These are phyloP conservation scores for Heterohyrax brucei DNA, from an alignment of 2,797 vertebrate species.

Conservation along the genomic window DNA sequence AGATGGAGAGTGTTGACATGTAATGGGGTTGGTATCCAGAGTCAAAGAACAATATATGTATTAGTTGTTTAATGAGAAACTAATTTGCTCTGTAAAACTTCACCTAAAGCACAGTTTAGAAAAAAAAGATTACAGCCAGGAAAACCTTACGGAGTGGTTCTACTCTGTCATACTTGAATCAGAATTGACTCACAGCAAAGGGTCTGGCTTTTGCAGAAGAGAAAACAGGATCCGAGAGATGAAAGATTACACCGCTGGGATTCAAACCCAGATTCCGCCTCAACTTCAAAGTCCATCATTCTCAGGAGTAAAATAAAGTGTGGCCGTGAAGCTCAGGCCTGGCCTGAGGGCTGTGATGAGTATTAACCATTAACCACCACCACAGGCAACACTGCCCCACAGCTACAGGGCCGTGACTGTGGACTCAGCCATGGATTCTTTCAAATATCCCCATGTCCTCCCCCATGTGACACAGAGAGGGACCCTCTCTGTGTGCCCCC, in stretches of 20 bases:
- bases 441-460: background rate
- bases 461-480: background rate
- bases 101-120: too few relatives aligned
- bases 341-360: background rate
- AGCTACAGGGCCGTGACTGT: background rate
- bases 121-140: too few relatives aligned
- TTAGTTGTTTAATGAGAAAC: too few relatives aligned
- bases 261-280: background rate
- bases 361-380: constrained; percentile 34
- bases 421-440: background rate
- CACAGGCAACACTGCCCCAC: background rate
- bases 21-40: too few relatives aligned
- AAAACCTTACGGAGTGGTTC: too few relatives aligned
- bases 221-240: background rate
- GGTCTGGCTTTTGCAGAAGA: background rate
- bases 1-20: too few relatives aligned
- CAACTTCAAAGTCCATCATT: background rate
- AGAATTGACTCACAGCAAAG: too few relatives aligned
- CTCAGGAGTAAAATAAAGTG: background rate
- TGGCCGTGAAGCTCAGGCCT: background rate
- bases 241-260: background rate
- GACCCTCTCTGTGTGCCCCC: background rate
- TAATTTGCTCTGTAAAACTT: too few relatives aligned
- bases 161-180: too few relatives aligned
- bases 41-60: too few relatives aligned